Evolutionary conservation across 2,113 vertebrate genomes (phyloP).

Genomic region (Myodes glareolus): DNA sequence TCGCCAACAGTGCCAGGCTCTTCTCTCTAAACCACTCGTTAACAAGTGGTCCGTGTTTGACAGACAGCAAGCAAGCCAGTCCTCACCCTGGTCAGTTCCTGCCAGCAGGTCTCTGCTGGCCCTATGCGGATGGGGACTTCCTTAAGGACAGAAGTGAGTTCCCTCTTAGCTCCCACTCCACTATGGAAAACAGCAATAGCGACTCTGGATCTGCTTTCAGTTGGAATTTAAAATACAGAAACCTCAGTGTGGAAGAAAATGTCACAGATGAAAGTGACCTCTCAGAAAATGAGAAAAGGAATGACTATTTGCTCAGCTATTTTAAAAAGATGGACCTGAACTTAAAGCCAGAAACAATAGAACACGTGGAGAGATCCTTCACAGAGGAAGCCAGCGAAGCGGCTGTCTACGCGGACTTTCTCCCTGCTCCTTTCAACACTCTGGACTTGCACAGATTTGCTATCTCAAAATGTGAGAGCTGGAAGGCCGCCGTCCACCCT

Average conservation of each 20-base stretch:
- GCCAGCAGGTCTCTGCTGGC: slow-evolving; percentile 12
- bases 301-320: slow-evolving; percentile 54
- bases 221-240: slow-evolving; percentile 53
- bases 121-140: slow-evolving; percentile 59
- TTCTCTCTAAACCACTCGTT: slow-evolving; percentile 35
- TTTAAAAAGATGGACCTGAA: slow-evolving; percentile 75
- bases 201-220: slow-evolving; percentile 25
- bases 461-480: slow-evolving; percentile 71
- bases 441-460: slow-evolving; percentile 77
- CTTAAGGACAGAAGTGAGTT: slow-evolving; percentile 49
- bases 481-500: slow-evolving; percentile 36
- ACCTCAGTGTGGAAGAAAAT: slow-evolving; percentile 48
- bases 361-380: slow-evolving; percentile 51
- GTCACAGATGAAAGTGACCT: slow-evolving; percentile 72
- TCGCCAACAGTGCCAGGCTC: slow-evolving; percentile 1
- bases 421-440: slow-evolving; percentile 66
- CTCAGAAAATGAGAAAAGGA: slow-evolving; percentile 73
- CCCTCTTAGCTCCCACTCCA: not conserved
- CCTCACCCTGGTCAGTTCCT: not conserved
- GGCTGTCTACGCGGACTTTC: slow-evolving; percentile 80
- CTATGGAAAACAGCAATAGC: slow-evolving; percentile 15
- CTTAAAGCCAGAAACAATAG: slow-evolving; percentile 74
- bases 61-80: not conserved
- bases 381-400: slow-evolving; percentile 47
- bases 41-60: not conserved